These are phyloP conservation scores for Sialis fuliginosa DNA, from an alignment of 2,888 invertebrate species.

Conservation along the genomic window DNA sequence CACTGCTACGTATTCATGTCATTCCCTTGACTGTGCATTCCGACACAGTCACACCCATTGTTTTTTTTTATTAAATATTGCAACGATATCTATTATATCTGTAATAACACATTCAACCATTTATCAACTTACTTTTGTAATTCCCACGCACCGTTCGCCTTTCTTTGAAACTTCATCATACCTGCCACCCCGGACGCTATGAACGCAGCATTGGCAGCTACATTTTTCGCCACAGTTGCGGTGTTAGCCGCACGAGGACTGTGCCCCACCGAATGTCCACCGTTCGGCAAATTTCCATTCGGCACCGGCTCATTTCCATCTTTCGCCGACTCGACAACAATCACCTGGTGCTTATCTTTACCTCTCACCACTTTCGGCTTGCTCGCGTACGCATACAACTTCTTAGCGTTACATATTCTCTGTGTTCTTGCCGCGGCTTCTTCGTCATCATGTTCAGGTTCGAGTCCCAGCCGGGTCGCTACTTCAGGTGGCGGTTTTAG, in stretches of 20 bases:
- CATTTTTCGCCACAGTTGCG: constrained; percentile 23
- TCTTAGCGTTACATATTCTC: constrained; percentile 22
- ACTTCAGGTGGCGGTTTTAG: constrained; percentile 59
- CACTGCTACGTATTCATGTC: too few species aligned
- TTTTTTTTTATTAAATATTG: too few species aligned
- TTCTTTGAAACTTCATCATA: constrained; percentile 1
- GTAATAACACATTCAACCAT: too few species aligned
- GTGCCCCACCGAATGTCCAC: constrained; percentile 6
- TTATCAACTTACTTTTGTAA: not conserved
- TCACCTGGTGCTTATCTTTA: too few species aligned
- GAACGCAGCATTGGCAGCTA: constrained; percentile 20
- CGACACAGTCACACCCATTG: too few species aligned
- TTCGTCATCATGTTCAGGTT: constrained; percentile 18
- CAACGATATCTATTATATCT: too few species aligned
- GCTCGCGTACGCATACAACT: constrained; percentile 47
- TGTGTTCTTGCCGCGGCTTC: constrained; percentile 14
- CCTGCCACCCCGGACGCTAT: constrained; percentile 18
- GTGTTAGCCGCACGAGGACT: constrained; percentile 20
- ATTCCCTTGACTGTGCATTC: too few species aligned
- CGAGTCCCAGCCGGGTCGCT: constrained; percentile 42
- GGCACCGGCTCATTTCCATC: constrained; percentile 6
- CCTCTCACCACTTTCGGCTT: constrained; percentile 34
- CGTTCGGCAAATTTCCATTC: not conserved
- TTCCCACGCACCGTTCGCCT: constrained; percentile 3
- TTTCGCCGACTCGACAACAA: constrained; percentile 5